Percentiles rank a stretch among this genome's conserved stretches.
These are phyloP conservation scores for Tachypleus tridentatus DNA, from an alignment of 1,140 invertebrate species.

Conservation along the genomic window DNA sequence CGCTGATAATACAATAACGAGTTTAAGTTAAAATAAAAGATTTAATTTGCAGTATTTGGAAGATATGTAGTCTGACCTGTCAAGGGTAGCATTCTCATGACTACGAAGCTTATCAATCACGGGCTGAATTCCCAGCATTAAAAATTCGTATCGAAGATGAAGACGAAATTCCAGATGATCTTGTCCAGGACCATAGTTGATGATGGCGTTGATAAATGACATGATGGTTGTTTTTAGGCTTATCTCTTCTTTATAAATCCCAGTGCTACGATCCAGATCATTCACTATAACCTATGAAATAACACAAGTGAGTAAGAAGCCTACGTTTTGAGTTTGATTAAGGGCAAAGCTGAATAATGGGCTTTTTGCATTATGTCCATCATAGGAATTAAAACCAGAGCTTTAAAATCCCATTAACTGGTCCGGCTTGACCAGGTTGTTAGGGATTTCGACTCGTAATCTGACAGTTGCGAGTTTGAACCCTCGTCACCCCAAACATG, in stretches of 20 bases:
- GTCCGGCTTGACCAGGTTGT: too few relatives aligned
- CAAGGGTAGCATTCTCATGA: slow-evolving; percentile 86
- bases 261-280: slow-evolving; percentile 80
- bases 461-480: too few relatives aligned
- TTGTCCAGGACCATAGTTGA: slow-evolving; percentile 92
- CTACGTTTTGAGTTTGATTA: too few relatives aligned
- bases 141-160: slow-evolving; percentile 87
- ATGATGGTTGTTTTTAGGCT: slow-evolving; percentile 91
- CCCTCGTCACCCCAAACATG: too few relatives aligned
- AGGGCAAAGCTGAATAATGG: not conserved
- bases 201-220: slow-evolving; percentile 93
- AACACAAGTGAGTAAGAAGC: too few relatives aligned
- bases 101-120: slow-evolving; percentile 83
- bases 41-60: not conserved
- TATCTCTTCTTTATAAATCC: slow-evolving; percentile 76
- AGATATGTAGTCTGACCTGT: slow-evolving; percentile 42
- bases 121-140: slow-evolving; percentile 94
- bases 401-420: too few relatives aligned
- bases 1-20: too few relatives aligned
- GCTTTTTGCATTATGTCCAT: too few relatives aligned
- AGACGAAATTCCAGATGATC: slow-evolving; percentile 90
- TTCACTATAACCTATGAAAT: slow-evolving; percentile 66
- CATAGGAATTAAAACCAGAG: too few relatives aligned
- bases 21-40: too few relatives aligned
- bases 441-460: too few relatives aligned